Conservation (phyloP, 2,113 vertebrate species). For the Peucedramus taeniatus region DNA sequence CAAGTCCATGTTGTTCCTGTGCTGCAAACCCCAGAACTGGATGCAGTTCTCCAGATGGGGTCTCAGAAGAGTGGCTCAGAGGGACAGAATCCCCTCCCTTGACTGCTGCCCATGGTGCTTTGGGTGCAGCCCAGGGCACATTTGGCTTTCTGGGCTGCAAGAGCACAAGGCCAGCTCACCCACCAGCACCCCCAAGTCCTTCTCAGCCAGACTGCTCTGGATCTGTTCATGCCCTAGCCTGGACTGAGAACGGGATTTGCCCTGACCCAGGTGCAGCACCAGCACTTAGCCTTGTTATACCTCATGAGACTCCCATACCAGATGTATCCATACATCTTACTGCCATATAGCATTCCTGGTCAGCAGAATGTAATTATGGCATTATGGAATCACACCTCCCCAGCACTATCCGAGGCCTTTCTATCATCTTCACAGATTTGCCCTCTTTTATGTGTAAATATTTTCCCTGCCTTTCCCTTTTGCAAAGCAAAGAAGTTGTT, state of each 20-base stretch:
- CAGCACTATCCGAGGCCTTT: background rate
- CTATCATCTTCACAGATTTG: background rate
- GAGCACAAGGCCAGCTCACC: background rate
- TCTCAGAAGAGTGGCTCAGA: background rate
- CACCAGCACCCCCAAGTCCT: background rate
- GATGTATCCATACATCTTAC: background rate
- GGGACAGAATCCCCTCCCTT: background rate
- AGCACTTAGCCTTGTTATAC: background rate
- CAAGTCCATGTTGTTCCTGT: background rate
- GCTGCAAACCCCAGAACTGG: background rate
- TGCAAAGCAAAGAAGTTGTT: background rate
- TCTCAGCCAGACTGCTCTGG: background rate
- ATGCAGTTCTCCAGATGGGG: background rate
- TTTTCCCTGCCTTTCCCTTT: background rate
- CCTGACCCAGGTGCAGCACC: background rate
- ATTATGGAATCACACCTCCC: background rate
- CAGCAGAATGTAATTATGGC: background rate
- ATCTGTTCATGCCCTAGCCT: background rate
- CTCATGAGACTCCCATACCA: background rate
- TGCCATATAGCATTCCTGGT: background rate
- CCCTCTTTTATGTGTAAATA: background rate
- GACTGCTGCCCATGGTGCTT: fast-evolving
- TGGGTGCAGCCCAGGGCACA: background rate
- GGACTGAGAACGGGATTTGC: background rate
- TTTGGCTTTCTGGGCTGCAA: background rate